Conservation (phyloP, 1,140 invertebrate species). For the Drosophila gunungcola region DNA sequence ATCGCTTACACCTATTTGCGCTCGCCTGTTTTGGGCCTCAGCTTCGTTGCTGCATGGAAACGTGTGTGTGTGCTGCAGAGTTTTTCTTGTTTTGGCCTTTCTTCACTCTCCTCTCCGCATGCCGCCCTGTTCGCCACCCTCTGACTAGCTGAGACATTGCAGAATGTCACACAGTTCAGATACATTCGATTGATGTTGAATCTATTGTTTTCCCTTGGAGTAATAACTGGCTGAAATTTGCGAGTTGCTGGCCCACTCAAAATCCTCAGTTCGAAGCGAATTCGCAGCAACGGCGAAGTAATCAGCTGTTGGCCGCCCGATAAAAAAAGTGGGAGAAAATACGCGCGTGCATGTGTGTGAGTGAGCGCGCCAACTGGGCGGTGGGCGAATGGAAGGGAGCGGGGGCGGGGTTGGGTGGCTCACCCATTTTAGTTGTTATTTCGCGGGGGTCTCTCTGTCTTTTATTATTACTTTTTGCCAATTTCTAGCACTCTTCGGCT, state of each 20-base stretch:
- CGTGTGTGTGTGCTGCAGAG: conserved; percentile 25
- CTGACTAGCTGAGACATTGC: conserved; percentile 51
- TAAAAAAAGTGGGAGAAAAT: conserved; percentile 46
- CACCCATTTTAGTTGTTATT: conserved; percentile 62
- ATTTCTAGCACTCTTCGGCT: conserved; percentile 33
- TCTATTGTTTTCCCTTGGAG: background rate
- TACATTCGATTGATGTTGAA: conserved; percentile 9
- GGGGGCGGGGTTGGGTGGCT: conserved; percentile 43
- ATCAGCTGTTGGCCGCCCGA: conserved; percentile 61
- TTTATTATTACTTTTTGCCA: conserved; percentile 61
- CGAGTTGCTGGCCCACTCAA: background rate
- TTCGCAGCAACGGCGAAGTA: conserved; percentile 35
- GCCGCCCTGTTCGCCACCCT: conserved; percentile 9
- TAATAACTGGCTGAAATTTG: conserved; percentile 12
- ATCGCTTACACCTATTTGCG: conserved; percentile 68
- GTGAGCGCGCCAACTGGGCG: conserved; percentile 70
- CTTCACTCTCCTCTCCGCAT: conserved; percentile 12
- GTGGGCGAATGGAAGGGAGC: conserved; percentile 23
- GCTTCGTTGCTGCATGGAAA: conserved; percentile 43
- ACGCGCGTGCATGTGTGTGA: conserved; percentile 29
- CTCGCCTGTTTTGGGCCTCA: conserved; percentile 65
- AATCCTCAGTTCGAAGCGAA: conserved; percentile 17
- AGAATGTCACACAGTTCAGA: conserved; percentile 64
- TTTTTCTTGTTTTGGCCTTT: conserved; percentile 35
- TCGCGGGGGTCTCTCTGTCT: conserved; percentile 37